These are phyloP conservation scores for Andrena trimmerana DNA, from an alignment of 2,888 invertebrate genomes.

Conservation along the genomic window DNA sequence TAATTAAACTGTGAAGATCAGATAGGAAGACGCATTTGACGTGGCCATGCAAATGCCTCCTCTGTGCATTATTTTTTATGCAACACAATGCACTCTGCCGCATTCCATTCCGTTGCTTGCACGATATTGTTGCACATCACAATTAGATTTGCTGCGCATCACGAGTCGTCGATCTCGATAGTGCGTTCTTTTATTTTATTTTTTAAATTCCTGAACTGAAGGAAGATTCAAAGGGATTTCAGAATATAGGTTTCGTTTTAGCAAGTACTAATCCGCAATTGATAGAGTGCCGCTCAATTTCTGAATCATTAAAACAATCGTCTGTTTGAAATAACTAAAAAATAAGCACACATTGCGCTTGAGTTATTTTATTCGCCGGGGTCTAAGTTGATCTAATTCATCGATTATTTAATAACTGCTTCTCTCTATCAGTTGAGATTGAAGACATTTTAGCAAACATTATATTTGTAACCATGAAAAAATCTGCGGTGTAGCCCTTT, in stretches of 20 bases:
- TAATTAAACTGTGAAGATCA: background rate
- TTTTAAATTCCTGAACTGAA: background rate
- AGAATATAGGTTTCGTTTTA: background rate
- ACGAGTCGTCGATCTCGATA: slow-evolving; percentile 30
- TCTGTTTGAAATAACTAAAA: too few species aligned
- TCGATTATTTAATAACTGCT: too few species aligned
- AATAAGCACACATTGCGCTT: too few species aligned
- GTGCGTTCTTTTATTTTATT: background rate
- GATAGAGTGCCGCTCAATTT: background rate
- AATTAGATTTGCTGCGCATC: slow-evolving; percentile 68
- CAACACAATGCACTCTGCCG: slow-evolving; percentile 61
- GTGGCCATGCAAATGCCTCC: slow-evolving; percentile 56
- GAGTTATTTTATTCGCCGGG: too few species aligned
- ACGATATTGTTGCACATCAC: slow-evolving; percentile 60
- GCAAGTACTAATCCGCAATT: background rate
- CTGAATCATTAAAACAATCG: too few species aligned
- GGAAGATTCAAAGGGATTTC: background rate
- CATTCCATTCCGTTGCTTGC: slow-evolving; percentile 67
- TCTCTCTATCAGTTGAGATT: too few species aligned
- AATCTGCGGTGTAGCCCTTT: too few species aligned
- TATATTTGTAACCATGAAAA: too few species aligned
- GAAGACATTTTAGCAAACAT: too few species aligned
- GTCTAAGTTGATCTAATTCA: too few species aligned
- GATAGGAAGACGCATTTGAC: slow-evolving; percentile 27
- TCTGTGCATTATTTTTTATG: slow-evolving; percentile 65